Evolutionary conservation across 2,113 vertebrate species (phyloP).

Genomic region (Pleuronectes platessa): DNA sequence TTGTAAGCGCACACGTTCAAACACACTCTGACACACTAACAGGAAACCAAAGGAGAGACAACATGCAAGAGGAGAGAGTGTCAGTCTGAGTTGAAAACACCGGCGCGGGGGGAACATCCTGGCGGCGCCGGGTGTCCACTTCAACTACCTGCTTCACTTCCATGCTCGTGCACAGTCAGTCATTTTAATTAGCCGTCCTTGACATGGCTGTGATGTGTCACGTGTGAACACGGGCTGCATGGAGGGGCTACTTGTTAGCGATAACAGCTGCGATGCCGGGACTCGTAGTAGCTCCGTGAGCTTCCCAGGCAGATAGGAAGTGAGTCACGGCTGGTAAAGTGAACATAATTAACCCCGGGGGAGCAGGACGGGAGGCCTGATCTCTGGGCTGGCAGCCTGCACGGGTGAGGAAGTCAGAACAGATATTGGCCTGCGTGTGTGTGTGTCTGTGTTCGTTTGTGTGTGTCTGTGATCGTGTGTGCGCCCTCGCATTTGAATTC

Average conservation of each 20-base stretch:
- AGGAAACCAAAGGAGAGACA: slow-evolving; percentile 39
- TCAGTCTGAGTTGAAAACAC: slow-evolving; percentile 26
- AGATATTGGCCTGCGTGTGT: background rate
- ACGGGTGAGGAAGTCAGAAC: slow-evolving; percentile 37
- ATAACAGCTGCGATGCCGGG: slow-evolving; percentile 52
- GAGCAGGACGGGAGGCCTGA: slow-evolving; percentile 68
- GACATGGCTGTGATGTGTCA: slow-evolving; percentile 61
- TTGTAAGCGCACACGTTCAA: background rate
- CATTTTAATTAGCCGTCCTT: slow-evolving; percentile 79
- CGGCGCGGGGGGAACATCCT: slow-evolving; percentile 15
- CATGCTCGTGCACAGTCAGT: slow-evolving; percentile 68
- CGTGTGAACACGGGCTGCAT: slow-evolving; percentile 59
- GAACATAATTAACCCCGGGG: slow-evolving; percentile 82
- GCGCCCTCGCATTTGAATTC: background rate
- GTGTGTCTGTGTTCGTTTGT: slow-evolving; percentile 11
- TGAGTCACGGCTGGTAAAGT: slow-evolving; percentile 76
- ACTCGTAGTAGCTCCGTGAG: slow-evolving; percentile 46
- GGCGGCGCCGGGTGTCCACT: background rate
- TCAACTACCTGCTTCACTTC: slow-evolving; percentile 53
- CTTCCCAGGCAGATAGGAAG: slow-evolving; percentile 55
- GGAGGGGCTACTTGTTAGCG: slow-evolving; percentile 65
- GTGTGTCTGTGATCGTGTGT: slow-evolving; percentile 8
- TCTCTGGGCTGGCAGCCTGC: slow-evolving; percentile 48
- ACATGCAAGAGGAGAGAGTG: slow-evolving; percentile 9
- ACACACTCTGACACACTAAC: slow-evolving; percentile 1